Evolutionary conservation across 2,888 invertebrate genomes (phyloP).

Genomic region (Acholoe squamosa): DNA sequence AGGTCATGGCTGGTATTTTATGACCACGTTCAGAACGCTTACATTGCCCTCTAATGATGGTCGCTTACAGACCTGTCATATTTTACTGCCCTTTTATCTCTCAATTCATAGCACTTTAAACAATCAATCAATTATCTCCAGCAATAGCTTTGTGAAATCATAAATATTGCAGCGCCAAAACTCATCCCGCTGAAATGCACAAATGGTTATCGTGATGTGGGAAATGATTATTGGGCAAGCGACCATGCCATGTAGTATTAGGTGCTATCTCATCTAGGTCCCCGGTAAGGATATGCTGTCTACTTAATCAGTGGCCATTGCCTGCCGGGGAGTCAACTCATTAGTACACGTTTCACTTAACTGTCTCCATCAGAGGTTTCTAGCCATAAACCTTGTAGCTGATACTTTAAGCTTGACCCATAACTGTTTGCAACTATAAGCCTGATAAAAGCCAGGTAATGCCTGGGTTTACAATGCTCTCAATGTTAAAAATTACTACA

Average conservation of each 20-base stretch:
- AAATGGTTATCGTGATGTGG: too few species aligned
- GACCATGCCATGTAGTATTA: too few species aligned
- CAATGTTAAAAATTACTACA: too few species aligned
- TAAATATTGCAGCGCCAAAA: not conserved
- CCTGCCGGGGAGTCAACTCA: not conserved
- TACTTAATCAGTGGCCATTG: not conserved
- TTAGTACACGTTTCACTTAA: conserved; percentile 2
- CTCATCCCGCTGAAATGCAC: too few species aligned
- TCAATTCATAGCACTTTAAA: not conserved
- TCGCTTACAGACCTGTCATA: not conserved
- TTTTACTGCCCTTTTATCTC: not conserved
- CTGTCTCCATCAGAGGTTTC: not conserved
- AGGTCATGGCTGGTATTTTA: not conserved
- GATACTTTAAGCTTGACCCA: not conserved
- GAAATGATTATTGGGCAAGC: too few species aligned
- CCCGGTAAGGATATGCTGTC: too few species aligned
- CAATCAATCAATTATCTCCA: not conserved
- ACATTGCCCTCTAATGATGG: not conserved
- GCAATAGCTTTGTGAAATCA: not conserved
- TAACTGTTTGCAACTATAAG: too few species aligned
- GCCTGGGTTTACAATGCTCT: too few species aligned
- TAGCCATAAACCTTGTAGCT: not conserved
- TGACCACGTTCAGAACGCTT: not conserved
- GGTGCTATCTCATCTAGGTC: too few species aligned
- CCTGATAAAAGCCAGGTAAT: too few species aligned